Evolutionary conservation across 92 coral and sea anemone genomes (phyloP), one percentile per base, ranked within the genome.

Genomic region (Phenganax subtilis): DNA sequence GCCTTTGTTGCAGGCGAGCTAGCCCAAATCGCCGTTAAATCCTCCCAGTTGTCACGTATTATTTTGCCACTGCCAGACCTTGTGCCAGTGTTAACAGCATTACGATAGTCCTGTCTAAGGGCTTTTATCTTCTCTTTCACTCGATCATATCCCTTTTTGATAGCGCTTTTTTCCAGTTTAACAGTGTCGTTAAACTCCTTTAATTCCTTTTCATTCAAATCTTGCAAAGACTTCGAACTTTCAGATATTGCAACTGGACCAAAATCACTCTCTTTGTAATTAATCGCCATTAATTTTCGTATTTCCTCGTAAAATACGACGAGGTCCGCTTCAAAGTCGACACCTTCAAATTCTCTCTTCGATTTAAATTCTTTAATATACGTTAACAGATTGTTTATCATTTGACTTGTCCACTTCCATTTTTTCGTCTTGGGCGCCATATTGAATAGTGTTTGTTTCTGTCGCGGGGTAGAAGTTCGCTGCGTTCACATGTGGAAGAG

Each of bases 21-120:
- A 64, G 86, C 85, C 85, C 88, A 86, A 12, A 86, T 86, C 81
- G 25, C 60, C 53, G 81, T 72, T 53, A 81, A 74, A 74, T 85
- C 57, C 14, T 82, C 80, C 80, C 85, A 72, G 71, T 82, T 82
- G 62, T 82, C 85, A 30, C 70, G 58, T 52, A 82, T 82, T 8
- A 71, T 71, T 82, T 72, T 68, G 55, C 85, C 80, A 72, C 85
- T 82, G 55, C 85, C 80, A 17, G 80, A 71, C 59, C 80, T 75
- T 30, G 85, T 82, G 20, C 71, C 71, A 30, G 44, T 64, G 55
- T 61, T 28, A 6, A 82, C 80, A 55, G 85, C 85, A 37, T 57
- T 73, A 27, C 74, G 85, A 70, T 70, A 82, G 55, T 71, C 61
- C 29, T 55, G 56, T 54, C 85, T 62, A 58, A 82, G 72, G 44